These are phyloP conservation scores for Physocephala rufipes DNA, from an alignment of 2,888 invertebrate genomes.

Conservation along the genomic window DNA sequence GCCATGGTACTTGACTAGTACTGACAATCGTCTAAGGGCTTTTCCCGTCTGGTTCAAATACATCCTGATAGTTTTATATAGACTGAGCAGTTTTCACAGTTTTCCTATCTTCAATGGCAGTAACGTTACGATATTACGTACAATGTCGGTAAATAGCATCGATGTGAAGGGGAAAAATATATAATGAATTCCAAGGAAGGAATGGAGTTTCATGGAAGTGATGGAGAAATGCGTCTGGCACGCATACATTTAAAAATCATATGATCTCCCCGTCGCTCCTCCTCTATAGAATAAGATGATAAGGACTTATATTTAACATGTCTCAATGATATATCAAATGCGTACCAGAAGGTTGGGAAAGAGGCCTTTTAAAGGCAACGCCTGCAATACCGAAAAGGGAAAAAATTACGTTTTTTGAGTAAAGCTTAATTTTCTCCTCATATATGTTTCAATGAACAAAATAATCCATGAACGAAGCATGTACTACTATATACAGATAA, in stretches of 20 bases:
- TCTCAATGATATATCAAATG: neutral
- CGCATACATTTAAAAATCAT: constrained; percentile 33
- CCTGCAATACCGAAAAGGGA: neutral
- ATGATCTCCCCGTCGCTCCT: too few species aligned
- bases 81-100: neutral
- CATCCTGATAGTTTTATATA: constrained; percentile 3
- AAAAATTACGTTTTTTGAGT: neutral
- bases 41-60: constrained; percentile 6
- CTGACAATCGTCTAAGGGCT: constrained; percentile 14
- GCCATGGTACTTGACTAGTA: constrained; percentile 7
- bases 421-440: constrained; percentile 4
- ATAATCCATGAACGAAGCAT: constrained; percentile 38
- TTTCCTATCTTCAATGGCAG: constrained; percentile 1
- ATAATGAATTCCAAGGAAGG: neutral
- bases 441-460: neutral
- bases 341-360: neutral
- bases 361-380: constrained; percentile 5
- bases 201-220: too few species aligned
- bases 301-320: neutral
- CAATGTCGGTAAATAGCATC: neutral
- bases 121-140: neutral
- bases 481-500: constrained; percentile 4
- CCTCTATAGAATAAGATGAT: neutral
- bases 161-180: constrained; percentile 11
- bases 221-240: constrained; percentile 46